Percentiles rank a stretch among this genome's conserved stretches.
phyloP scores from a whole-genome alignment of 2,797 vertebrate species.

The Cirrhinus mrigala region DNA sequence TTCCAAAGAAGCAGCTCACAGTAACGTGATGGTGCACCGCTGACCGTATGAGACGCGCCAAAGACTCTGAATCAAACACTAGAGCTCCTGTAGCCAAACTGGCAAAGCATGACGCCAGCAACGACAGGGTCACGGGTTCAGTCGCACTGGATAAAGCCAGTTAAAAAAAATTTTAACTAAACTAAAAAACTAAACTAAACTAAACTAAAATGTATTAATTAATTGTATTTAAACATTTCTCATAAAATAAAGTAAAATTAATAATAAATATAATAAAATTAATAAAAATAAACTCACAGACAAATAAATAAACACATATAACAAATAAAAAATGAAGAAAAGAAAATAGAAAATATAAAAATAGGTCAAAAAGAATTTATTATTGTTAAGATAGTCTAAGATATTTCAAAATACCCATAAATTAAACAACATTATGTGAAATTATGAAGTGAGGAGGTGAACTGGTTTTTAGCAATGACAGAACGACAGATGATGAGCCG shows the following conservation, averaged over 20 bases:
- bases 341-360: not conserved
- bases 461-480: not conserved
- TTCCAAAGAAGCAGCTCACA: slow-evolving; percentile 14
- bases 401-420: not conserved
- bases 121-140: not conserved
- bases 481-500: not conserved
- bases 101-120: not conserved
- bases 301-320: no score
- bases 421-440: not conserved
- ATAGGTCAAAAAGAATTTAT: not conserved
- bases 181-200: no score
- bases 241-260: no score
- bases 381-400: not conserved
- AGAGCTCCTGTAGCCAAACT: not conserved
- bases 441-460: not conserved
- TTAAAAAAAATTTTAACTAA: no score
- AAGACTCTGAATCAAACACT: not conserved
- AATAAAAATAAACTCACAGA: no score
- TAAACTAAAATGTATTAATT: no score
- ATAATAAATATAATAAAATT: no score
- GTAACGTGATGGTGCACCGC: not conserved
- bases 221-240: no score
- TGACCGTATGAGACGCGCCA: not conserved
- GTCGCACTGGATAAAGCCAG: not conserved
- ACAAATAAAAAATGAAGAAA: no score